phyloP scores from a whole-genome alignment of 2,888 invertebrate genomes.

The Adelphocoris suturalis region DNA sequence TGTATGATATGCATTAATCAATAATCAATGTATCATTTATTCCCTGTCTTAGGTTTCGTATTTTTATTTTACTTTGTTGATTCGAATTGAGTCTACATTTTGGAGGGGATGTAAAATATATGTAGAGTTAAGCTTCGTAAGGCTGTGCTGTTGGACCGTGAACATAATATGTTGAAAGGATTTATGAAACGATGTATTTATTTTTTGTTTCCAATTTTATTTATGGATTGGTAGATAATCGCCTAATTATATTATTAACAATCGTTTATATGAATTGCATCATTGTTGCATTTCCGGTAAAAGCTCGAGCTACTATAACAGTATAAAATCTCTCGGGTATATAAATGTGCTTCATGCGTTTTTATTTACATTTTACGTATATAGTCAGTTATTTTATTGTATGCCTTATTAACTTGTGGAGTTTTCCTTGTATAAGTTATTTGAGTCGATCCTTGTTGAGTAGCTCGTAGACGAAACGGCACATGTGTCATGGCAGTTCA shows the following conservation, averaged over 20 bases:
- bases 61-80: conserved; percentile 36
- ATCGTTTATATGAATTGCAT: neutral
- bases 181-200: neutral
- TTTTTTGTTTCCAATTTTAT: neutral
- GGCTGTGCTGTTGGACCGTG: conserved; percentile 52
- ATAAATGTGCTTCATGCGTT: neutral
- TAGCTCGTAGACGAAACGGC: neutral
- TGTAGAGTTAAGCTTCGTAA: conserved; percentile 54
- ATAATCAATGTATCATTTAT: neutral
- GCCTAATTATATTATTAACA: neutral
- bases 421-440: neutral
- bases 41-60: neutral
- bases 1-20: no score
- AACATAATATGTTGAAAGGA: neutral
- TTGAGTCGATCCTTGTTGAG: neutral
- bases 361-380: neutral
- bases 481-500: neutral
- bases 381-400: neutral
- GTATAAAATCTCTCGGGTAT: neutral
- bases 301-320: neutral
- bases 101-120: neutral
- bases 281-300: neutral
- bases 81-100: neutral
- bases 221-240: neutral
- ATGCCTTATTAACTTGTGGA: conserved; percentile 7